phyloP scores from a whole-genome alignment of 2,797 vertebrate genomes.

The Acipenser ruthenus region DNA sequence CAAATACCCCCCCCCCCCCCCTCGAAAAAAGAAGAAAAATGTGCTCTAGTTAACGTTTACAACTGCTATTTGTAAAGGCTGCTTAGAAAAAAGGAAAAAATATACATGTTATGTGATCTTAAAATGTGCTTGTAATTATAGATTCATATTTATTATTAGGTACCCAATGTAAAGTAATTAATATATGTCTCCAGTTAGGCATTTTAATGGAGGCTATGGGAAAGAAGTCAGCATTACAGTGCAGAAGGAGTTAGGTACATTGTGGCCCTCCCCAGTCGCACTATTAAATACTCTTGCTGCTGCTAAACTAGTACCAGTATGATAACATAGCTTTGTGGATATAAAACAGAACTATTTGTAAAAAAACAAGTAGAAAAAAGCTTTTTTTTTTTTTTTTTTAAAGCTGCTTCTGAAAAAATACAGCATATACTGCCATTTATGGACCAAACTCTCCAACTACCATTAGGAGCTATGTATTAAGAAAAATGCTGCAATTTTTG shows the following conservation, averaged over 20 bases:
- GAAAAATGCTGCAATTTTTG: neutral
- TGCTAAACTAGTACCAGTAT: slow-evolving; percentile 5
- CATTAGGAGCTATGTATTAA: neutral
- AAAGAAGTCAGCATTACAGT: neutral
- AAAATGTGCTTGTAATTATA: neutral
- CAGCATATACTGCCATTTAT: slow-evolving; percentile 4
- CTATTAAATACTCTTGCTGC: slow-evolving; percentile 3
- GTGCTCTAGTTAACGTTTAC: neutral
- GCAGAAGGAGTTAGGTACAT: neutral
- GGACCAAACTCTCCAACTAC: neutral
- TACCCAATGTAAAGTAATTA: neutral
- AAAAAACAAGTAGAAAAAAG: neutral
- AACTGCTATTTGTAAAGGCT: neutral
- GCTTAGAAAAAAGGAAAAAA: neutral
- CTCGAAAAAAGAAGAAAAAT: neutral
- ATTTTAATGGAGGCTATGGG: neutral
- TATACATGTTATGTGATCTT: neutral
- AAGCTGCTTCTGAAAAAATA: slow-evolving; percentile 5
- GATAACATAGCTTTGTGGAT: neutral
- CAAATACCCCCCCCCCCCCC: too few relatives aligned
- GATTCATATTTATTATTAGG: slow-evolving; percentile 1
- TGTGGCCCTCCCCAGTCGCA: neutral
- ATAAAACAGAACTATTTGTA: neutral
- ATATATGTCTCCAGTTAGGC: neutral
- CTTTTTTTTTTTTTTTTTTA: neutral